phyloP scores from a whole-genome alignment of 2,113 vertebrate genomes.

The Emydura subglobosa region DNA sequence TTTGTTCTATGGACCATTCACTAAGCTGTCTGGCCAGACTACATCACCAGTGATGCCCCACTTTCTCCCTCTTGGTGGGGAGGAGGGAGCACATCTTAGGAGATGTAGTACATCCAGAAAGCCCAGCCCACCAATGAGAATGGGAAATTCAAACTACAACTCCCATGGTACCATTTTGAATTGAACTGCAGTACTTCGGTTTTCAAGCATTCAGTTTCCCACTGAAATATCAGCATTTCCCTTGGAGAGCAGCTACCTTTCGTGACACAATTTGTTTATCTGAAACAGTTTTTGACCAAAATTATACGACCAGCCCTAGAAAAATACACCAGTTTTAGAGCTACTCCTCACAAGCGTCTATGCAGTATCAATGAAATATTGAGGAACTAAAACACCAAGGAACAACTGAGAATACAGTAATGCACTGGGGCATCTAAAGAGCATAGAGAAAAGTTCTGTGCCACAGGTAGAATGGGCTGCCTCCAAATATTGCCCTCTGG shows the following conservation, averaged over 20 bases:
- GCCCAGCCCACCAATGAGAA: neutral
- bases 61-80: too few species aligned
- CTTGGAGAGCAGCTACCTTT: neutral
- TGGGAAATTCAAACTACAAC: neutral
- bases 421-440: neutral
- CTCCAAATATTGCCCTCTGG: too few species aligned
- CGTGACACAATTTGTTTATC: neutral
- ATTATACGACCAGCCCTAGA: neutral
- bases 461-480: neutral
- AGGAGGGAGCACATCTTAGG: neutral
- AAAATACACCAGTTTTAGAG: neutral
- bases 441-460: neutral
- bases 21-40: neutral
- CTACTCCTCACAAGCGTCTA: neutral
- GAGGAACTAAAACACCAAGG: neutral
- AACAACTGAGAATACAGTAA: neutral
- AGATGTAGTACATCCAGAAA: neutral
- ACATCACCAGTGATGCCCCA: too few species aligned
- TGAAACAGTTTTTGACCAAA: neutral
- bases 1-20: too few species aligned
- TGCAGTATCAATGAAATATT: neutral
- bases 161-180: neutral
- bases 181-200: neutral
- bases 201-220: neutral
- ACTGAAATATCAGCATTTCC: rapidly evolving